phyloP scores from a whole-genome alignment of 2,113 vertebrate genomes.

The Zapus hudsonius region DNA sequence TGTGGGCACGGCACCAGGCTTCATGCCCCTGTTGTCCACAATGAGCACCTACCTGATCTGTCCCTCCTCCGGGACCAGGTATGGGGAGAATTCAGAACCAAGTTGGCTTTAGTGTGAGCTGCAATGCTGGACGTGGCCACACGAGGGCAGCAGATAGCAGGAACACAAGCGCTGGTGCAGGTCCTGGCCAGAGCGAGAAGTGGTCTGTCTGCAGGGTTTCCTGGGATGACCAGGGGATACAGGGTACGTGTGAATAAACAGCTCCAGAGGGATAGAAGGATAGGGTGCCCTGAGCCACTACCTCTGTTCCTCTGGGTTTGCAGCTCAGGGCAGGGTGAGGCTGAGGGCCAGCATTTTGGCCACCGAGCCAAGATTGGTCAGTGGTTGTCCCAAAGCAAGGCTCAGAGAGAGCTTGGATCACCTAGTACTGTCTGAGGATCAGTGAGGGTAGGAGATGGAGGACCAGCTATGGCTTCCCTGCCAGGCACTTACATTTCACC shows the following conservation, averaged over 20 bases:
- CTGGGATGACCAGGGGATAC: background rate
- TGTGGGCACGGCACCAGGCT: background rate
- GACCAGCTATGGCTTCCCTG: no score
- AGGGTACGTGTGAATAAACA: background rate
- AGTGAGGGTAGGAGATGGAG: no score
- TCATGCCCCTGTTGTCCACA: no score
- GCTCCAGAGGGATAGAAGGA: background rate
- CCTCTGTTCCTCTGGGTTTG: background rate
- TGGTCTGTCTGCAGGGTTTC: background rate
- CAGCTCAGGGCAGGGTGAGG: background rate
- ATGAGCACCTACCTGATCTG: background rate
- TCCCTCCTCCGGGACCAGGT: no score
- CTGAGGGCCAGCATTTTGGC: background rate
- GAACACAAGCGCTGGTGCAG: fast-evolving
- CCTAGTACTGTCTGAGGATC: no score
- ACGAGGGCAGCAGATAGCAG: conserved; percentile 10
- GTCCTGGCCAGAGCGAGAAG: background rate
- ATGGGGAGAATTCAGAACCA: no score
- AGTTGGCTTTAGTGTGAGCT: background rate
- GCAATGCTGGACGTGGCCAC: background rate
- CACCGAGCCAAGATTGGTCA: no score
- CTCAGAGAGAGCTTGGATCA: no score
- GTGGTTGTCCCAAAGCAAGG: no score
- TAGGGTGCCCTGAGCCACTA: no score
- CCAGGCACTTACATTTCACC: background rate